Evolutionary conservation across 2,113 vertebrate species (phyloP).

Genomic region (Scytalopus superciliaris): DNA sequence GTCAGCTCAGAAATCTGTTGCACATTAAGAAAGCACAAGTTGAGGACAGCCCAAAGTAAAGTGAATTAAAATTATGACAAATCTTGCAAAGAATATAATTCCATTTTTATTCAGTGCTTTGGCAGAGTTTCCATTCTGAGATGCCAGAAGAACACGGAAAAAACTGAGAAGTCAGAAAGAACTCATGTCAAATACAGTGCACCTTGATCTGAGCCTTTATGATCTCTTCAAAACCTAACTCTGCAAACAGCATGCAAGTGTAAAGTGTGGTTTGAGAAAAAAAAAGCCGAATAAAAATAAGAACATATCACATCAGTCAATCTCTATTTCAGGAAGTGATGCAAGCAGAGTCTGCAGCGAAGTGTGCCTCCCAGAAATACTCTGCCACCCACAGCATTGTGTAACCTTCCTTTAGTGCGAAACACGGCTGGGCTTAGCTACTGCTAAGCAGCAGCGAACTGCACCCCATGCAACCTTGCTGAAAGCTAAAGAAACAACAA

Average conservation of each 20-base stretch:
- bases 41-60: neutral
- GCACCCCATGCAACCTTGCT: neutral
- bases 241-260: neutral
- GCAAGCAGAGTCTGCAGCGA: neutral
- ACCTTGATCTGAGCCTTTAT: neutral
- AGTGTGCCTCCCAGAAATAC: neutral
- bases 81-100: neutral
- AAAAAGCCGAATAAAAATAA: neutral
- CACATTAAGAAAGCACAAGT: neutral
- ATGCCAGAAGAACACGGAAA: neutral
- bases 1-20: slow-evolving; percentile 8
- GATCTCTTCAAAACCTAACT: neutral
- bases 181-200: neutral
- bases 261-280: neutral
- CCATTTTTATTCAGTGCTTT: neutral
- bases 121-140: neutral
- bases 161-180: neutral
- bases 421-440: neutral
- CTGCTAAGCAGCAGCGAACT: neutral
- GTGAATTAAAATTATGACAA: neutral
- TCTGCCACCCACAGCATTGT: slow-evolving; percentile 45
- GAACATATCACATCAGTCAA: neutral
- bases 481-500: neutral
- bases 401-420: neutral
- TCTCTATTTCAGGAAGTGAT: slow-evolving; percentile 50